Percentiles rank a stretch among this genome's conserved stretches.
Conservation (phyloP, 1,140 invertebrate genomes). For the Atta cephalotes region DNA sequence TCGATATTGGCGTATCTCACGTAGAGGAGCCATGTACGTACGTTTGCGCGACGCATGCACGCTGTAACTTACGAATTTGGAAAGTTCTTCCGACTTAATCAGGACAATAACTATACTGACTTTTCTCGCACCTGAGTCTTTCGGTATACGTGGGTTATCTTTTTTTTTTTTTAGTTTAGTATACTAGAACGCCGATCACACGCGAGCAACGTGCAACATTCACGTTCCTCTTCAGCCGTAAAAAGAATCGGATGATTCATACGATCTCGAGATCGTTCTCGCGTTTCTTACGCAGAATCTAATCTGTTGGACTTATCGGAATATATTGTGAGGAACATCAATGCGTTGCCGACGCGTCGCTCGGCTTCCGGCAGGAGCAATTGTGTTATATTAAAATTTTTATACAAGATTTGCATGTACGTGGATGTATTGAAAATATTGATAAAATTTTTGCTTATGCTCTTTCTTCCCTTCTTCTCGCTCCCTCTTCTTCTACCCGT, state of each 20-base stretch:
- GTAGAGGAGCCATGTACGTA: constrained; percentile 60
- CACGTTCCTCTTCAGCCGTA: constrained; percentile 17
- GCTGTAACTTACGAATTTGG: constrained; percentile 58
- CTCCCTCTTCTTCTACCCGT: constrained; percentile 39
- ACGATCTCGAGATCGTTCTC: not conserved
- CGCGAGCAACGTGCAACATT: constrained; percentile 33
- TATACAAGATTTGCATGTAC: constrained; percentile 78
- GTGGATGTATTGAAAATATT: constrained; percentile 82
- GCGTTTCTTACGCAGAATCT: not conserved
- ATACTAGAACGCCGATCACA: constrained; percentile 82
- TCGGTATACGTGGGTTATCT: constrained; percentile 85
- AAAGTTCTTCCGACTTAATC: constrained; percentile 74
- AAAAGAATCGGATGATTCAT: not conserved
- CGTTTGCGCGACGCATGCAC: constrained; percentile 35
- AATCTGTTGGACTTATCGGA: not conserved
- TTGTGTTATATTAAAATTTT: constrained; percentile 79
- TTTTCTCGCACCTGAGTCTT: constrained; percentile 85
- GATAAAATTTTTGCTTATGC: constrained; percentile 75
- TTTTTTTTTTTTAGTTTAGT: constrained; percentile 79
- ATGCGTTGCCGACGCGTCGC: constrained; percentile 19
- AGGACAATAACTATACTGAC: constrained; percentile 78
- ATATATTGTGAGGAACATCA: constrained; percentile 42
- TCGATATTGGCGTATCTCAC: constrained; percentile 57
- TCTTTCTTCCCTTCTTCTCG: constrained; percentile 49
- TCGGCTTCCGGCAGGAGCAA: constrained; percentile 64